Conservation (phyloP, 2,888 invertebrate species). For the Macaria notata region DNA sequence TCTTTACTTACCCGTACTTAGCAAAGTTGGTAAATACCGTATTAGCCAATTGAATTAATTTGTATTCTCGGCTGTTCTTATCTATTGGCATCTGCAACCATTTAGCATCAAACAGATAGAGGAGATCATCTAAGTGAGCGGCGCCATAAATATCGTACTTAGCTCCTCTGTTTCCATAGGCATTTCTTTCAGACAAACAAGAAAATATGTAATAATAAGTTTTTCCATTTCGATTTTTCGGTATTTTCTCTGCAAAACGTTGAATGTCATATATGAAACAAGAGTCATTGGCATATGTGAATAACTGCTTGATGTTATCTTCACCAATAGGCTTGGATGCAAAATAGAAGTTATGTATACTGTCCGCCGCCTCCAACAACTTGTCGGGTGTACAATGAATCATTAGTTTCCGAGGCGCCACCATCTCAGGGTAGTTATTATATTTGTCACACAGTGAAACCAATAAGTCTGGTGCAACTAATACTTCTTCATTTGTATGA, state of each 20-base stretch:
- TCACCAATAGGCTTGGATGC: constrained; percentile 31
- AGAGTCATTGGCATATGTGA: constrained; percentile 32
- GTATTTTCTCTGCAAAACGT: constrained; percentile 34
- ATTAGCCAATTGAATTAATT: constrained; percentile 46
- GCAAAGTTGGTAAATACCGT: constrained; percentile 55
- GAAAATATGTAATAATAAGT: constrained; percentile 47
- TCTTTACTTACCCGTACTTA: constrained; percentile 54
- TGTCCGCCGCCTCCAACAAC: constrained; percentile 34
- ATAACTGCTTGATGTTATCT: constrained; percentile 35
- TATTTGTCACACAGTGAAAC: constrained; percentile 29
- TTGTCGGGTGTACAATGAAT: constrained; percentile 31
- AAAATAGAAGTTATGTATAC: constrained; percentile 39
- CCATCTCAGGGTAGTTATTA: constrained; percentile 34
- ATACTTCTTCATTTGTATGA: constrained; percentile 84
- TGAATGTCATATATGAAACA: constrained; percentile 37
- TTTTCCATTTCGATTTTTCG: constrained; percentile 25
- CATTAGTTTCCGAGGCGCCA: constrained; percentile 41
- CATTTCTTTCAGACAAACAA: constrained; percentile 43
- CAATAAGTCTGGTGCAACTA: constrained; percentile 7
- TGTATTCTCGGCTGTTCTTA: constrained; percentile 42
- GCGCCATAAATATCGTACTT: constrained; percentile 42
- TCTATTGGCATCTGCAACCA: constrained; percentile 37
- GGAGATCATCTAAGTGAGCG: constrained; percentile 48
- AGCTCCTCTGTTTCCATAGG: constrained; percentile 36
- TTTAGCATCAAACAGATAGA: constrained; percentile 45